Percentiles rank a stretch among this genome's conserved stretches.
phyloP scores from a whole-genome alignment of 92 coral and sea anemone genomes.

The Hydrozoanthus gracilis region DNA sequence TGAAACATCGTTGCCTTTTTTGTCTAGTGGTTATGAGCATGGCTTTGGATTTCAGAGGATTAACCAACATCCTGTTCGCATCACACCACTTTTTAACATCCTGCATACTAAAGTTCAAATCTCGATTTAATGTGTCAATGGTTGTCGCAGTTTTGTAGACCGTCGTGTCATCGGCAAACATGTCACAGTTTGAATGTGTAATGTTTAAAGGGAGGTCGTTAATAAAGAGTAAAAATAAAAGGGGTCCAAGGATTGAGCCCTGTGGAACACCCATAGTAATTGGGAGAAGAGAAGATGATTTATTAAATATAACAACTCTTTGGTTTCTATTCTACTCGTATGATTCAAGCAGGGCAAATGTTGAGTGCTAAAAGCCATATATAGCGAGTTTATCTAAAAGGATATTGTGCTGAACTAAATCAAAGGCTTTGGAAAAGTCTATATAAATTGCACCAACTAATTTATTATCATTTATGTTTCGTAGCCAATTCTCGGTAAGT shows the following conservation, averaged over 20 bases:
- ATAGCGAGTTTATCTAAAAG: constrained; percentile 39
- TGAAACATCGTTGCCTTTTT: constrained; percentile 3
- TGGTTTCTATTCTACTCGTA: constrained; percentile 35
- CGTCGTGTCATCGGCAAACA: constrained; percentile 50
- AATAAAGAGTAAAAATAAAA: constrained; percentile 25
- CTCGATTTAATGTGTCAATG: neutral
- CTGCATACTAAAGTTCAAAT: constrained; percentile 28
- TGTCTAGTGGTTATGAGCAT: constrained; percentile 41
- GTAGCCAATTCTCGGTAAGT: constrained; percentile 37
- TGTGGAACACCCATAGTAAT: constrained; percentile 47
- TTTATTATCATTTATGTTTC: constrained; percentile 37
- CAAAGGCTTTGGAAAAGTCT: constrained; percentile 47
- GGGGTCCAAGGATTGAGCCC: constrained; percentile 47
- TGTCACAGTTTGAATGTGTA: neutral
- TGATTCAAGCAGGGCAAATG: constrained; percentile 35
- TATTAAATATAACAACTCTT: constrained; percentile 31
- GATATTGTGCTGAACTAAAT: constrained; percentile 43
- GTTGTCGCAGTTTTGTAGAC: constrained; percentile 11
- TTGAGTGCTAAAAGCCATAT: constrained; percentile 20
- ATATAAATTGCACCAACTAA: constrained; percentile 32
- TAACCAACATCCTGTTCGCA: constrained; percentile 25
- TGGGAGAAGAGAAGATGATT: constrained; percentile 38
- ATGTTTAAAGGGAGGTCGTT: constrained; percentile 40
- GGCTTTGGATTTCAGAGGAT: constrained; percentile 23
- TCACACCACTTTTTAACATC: constrained; percentile 32